Conservation (phyloP, 2,888 invertebrate species). For the Mechanitis mazaeus region DNA sequence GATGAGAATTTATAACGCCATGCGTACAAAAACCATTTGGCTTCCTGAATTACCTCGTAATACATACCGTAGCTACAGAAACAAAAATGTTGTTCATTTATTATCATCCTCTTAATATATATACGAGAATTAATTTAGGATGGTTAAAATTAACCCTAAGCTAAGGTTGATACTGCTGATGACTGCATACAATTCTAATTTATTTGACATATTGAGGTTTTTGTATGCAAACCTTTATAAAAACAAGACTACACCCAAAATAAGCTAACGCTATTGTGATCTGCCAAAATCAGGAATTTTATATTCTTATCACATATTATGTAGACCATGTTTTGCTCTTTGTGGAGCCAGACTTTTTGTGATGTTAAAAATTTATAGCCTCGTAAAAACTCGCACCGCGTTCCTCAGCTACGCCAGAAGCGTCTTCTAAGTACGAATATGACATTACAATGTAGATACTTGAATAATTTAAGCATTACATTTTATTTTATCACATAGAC, state of each 20-base stretch:
- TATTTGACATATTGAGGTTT: no score
- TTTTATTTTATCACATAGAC: constrained; percentile 30
- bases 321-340: constrained; percentile 13
- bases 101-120: constrained; percentile 9
- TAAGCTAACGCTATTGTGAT: neutral
- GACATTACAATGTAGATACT: constrained; percentile 48
- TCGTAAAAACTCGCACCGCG: constrained; percentile 62
- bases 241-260: neutral
- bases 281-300: constrained; percentile 8
- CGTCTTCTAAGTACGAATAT: constrained; percentile 48
- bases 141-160: neutral
- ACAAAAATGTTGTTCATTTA: constrained; percentile 11
- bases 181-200: no score
- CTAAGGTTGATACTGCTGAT: no score
- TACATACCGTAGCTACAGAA: constrained; percentile 11
- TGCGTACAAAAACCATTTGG: constrained; percentile 15
- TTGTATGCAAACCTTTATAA: neutral
- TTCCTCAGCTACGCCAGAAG: constrained; percentile 52
- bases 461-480: constrained; percentile 36
- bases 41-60: constrained; percentile 21
- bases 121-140: constrained; percentile 1
- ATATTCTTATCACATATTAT: constrained; percentile 12
- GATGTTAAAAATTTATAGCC: constrained; percentile 69
- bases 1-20: constrained; percentile 21
- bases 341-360: constrained; percentile 56